These are phyloP conservation scores for Lasius platythorax DNA, from an alignment of 2,888 invertebrate genomes.

Conservation along the genomic window DNA sequence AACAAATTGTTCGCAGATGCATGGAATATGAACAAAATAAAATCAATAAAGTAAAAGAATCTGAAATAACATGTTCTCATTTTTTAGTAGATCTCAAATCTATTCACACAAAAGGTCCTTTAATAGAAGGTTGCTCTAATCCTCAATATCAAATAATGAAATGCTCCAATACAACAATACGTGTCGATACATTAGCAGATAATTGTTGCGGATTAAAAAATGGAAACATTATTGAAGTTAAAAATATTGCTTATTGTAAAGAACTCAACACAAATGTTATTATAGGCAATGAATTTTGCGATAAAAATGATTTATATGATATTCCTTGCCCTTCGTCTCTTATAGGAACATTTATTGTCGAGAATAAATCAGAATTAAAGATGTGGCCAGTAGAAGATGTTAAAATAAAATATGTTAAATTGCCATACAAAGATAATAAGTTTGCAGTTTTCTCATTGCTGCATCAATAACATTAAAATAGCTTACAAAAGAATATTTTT, in stretches of 20 bases:
- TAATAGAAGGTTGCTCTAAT: not conserved
- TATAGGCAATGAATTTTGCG: not conserved
- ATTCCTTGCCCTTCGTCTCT: no score
- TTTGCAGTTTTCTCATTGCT: not conserved
- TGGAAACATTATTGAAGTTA: not conserved
- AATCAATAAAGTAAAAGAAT: not conserved
- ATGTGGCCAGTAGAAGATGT: not conserved
- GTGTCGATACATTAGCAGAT: not conserved
- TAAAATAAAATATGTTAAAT: constrained; percentile 1
- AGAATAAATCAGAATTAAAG: not conserved
- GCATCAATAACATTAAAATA: not conserved
- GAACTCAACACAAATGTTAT: not conserved
- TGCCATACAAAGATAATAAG: not conserved
- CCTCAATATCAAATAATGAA: not conserved
- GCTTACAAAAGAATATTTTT: no score
- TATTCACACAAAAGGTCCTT: not conserved
- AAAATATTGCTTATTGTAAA: not conserved
- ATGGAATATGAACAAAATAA: constrained; percentile 8
- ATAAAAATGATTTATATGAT: not conserved
- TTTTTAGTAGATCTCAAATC: not conserved
- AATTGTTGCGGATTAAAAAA: not conserved
- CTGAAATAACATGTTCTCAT: not conserved
- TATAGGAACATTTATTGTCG: not conserved
- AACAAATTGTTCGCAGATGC: not conserved
- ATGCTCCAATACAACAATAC: not conserved